Evolutionary conservation across 2,888 invertebrate species (phyloP), one percentile per base, ranked within the genome.

Genomic region (Drosophila macrothrix): DNA sequence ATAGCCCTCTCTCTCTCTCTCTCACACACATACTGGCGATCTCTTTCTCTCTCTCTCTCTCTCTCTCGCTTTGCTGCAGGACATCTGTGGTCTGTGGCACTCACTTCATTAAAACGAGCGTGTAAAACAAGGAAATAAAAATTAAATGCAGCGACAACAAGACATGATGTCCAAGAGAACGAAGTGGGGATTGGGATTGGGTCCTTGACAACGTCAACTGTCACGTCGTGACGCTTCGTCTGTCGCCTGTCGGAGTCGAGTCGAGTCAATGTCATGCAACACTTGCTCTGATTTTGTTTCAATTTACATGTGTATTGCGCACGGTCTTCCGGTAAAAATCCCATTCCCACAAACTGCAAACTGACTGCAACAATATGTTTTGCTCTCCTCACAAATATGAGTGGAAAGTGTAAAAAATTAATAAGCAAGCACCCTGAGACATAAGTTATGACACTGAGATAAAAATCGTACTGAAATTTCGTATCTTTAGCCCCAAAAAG

Each of bases 61-160:
- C 16, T 22, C 2, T 19, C 25, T 22, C 25, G 39, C 14, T 43
- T n/a, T 35, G n/a, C 25, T 65, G 19, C 79, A 61, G 78, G 65
- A 78, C 78, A 77, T 65, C 69, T 73, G 82, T 60, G 79, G 82
- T 79, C 37, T 64, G 67, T 46, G 65, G 35, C 67, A 61, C 58
- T 50, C 65, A 72, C 79, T 70, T 80, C 78, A 80, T 78, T 80
- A 80, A 79, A 79, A 73, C 68, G 62, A 62, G 78, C 61, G 55
- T 78, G 80, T 74, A 67, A 70, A 76, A 71, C 54, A 70, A 56
- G 60, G 61, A 54, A 71, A 67, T 75, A 49, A 70, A 46, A 76
- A 76, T 73, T 59, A 76, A 74, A 74, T 67, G 69, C 67, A 64
- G 52, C 61, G 59, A 68, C 73, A 80, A 72, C 65, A 60, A 52